Conservation (phyloP, 2,797 vertebrate species). For the Acomys russatus region DNA sequence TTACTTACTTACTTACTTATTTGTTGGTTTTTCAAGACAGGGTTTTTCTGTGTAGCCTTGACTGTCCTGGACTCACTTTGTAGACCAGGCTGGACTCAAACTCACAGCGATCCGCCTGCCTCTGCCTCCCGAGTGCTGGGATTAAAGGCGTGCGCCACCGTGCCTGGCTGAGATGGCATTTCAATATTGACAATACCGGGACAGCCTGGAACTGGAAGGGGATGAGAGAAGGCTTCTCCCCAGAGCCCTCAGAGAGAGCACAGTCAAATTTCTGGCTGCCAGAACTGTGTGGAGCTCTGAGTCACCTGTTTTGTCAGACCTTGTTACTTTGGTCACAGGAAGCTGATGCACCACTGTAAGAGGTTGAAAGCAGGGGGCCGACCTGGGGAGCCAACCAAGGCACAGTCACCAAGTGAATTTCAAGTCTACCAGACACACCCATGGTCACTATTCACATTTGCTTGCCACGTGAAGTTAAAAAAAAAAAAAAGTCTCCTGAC, state of each 20-base stretch:
- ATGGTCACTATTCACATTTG: not conserved
- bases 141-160: no score
- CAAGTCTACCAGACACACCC: not conserved
- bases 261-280: not conserved
- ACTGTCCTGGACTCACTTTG: no score
- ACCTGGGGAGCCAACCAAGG: not conserved
- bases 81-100: no score
- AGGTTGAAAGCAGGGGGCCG: no score
- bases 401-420: not conserved
- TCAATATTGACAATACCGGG: not conserved
- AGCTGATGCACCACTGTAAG: not conserved
- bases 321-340: not conserved
- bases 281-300: not conserved
- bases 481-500: not conserved
- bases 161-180: no score
- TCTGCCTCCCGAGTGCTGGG: no score
- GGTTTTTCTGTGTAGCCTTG: no score
- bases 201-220: not conserved
- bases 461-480: not conserved
- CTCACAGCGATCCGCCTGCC: no score
- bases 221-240: not conserved
- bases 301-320: not conserved
- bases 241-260: not conserved
- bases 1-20: no score
- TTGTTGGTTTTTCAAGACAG: no score